phyloP scores from a whole-genome alignment of 2,113 vertebrate species.

The Picathartes gymnocephalus region DNA sequence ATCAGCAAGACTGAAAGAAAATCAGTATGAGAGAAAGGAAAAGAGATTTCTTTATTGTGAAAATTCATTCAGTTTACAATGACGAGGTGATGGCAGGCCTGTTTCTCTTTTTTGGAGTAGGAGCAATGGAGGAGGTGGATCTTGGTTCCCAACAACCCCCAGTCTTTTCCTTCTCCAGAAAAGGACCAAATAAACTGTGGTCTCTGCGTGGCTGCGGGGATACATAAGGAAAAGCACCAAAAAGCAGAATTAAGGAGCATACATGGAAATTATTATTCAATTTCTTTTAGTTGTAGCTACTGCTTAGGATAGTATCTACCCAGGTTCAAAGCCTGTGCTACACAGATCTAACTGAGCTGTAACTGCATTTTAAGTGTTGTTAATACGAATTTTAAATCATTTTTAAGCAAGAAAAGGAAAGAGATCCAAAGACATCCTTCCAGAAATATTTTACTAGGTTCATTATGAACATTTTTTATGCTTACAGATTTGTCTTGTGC shows the following conservation, averaged over 20 bases:
- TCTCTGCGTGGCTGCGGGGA: accelerated
- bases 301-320: neutral
- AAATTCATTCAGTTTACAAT: neutral
- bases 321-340: neutral
- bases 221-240: neutral
- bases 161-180: neutral
- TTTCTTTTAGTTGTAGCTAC: neutral
- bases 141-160: accelerated
- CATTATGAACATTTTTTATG: neutral
- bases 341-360: neutral
- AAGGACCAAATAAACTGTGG: neutral
- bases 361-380: neutral
- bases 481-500: neutral
- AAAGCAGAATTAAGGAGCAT: neutral
- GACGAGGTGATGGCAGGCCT: neutral
- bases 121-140: neutral
- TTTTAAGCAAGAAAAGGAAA: neutral
- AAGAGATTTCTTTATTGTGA: neutral
- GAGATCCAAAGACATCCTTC: neutral
- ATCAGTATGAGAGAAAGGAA: neutral
- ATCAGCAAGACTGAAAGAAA: neutral
- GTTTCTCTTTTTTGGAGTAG: neutral
- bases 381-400: neutral
- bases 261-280: neutral
- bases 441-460: neutral